A percentile compares a stretch with the other conserved stretches of the same genome.
These are phyloP conservation scores for Micoletzkya japonica DNA, from an alignment of 2,888 invertebrate genomes.

Conservation along the genomic window DNA sequence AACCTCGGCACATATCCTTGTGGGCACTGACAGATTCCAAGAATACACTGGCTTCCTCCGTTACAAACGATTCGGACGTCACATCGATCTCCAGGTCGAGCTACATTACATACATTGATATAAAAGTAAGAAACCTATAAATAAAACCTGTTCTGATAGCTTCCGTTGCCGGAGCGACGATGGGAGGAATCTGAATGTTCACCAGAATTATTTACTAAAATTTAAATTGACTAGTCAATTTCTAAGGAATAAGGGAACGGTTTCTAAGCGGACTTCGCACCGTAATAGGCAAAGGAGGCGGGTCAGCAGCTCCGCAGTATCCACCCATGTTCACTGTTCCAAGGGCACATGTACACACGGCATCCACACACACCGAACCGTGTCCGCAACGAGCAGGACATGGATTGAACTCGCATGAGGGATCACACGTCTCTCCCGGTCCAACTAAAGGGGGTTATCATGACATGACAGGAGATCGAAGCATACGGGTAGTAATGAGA, in stretches of 20 bases:
- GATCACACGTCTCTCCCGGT: slow-evolving; percentile 55
- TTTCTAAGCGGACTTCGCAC: no score
- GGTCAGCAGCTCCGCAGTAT: slow-evolving; percentile 25
- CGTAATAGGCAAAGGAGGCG: not conserved
- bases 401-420: slow-evolving; percentile 47
- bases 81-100: slow-evolving; percentile 55
- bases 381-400: slow-evolving; percentile 40
- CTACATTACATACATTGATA: no score
- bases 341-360: slow-evolving; percentile 54
- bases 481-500: not conserved
- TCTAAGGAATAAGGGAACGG: no score
- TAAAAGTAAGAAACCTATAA: no score
- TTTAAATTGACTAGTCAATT: no score
- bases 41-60: slow-evolving; percentile 59
- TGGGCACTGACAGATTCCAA: slow-evolving; percentile 60
- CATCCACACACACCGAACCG: slow-evolving; percentile 54
- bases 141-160: no score
- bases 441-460: slow-evolving; percentile 36
- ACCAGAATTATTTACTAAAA: no score
- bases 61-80: slow-evolving; percentile 50
- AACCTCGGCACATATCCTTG: slow-evolving; percentile 52
- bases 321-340: slow-evolving; percentile 34
- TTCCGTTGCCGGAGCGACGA: no score
- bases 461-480: not conserved
- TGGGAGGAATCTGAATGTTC: no score